A percentile compares a stretch with the other conserved stretches of the same genome.
Evolutionary conservation across 2,888 invertebrate genomes (phyloP).

Genomic region (Petrolisthes cinctipes): DNA sequence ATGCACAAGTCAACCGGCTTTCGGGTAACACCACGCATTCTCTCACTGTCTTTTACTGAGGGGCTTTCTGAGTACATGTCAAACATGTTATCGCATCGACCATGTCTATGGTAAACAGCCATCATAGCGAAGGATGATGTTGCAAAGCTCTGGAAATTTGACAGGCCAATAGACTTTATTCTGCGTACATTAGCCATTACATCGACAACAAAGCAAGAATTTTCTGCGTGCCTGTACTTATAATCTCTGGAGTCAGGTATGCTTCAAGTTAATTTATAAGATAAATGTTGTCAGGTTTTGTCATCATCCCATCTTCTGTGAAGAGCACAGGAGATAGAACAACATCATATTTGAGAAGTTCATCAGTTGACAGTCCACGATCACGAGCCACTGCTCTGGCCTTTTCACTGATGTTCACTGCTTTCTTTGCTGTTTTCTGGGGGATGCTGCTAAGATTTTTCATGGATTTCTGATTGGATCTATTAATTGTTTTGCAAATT

Average conservation of each 20-base stretch:
- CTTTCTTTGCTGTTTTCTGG: neutral
- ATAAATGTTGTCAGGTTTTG: constrained; percentile 10
- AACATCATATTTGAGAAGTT: constrained; percentile 24
- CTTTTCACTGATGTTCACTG: neutral
- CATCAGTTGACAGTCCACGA: constrained; percentile 4
- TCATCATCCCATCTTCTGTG: constrained; percentile 18
- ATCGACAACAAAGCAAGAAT: constrained; percentile 13
- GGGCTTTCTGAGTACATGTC: constrained; percentile 10
- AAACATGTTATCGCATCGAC: constrained; percentile 18
- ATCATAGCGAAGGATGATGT: neutral
- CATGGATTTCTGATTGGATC: constrained; percentile 3
- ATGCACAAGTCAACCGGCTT: neutral
- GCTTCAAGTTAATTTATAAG: neutral
- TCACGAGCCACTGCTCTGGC: constrained; percentile 12
- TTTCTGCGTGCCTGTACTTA: neutral
- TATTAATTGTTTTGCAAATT: neutral
- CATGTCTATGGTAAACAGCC: neutral
- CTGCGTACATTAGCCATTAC: constrained; percentile 17
- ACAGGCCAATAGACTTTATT: neutral
- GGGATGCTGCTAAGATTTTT: neutral
- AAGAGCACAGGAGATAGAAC: constrained; percentile 12
- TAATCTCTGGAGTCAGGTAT: neutral
- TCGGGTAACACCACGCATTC: neutral
- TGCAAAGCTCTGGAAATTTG: neutral
- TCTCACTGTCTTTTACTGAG: constrained; percentile 18